Evolutionary conservation across 2,888 invertebrate genomes (phyloP), one percentile per base, ranked within the genome.

Genomic region (Xestoiulus laeticollis): DNA sequence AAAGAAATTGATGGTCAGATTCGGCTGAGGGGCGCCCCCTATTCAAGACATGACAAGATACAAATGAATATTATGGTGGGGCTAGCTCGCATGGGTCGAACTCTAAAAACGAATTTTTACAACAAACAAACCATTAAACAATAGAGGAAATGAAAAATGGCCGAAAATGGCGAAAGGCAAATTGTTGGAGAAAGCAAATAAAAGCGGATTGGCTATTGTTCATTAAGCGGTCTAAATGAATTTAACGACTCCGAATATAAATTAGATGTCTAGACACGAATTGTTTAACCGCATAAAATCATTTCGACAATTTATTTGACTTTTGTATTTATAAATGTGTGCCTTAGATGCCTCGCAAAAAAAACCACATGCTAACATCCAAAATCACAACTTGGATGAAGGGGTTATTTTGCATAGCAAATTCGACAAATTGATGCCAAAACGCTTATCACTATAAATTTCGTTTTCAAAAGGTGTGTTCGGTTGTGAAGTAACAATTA

Each of bases 231-330:
- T 32, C 78, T n/a, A 78, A 78, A 78, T 78, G 78, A 78, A 78
- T 78, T 78, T 78, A 78, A 78, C 30, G 78, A 78, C 78, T 78
- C 78, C 78, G 78, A 78, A 78, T 78, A 78, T 78, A 78, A 78
- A 78, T 78, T 78, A 78, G 78, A 30, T 14, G 78, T 78, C 78
- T 78, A 78, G 78, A 78, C 78, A 78, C 5, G 30, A 78, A 30
- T 32, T 78, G 78, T 78, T 78, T 78, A 30, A 78, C 30, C 30
- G 16, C 14, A 12, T 68, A 32, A 78, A 78, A 78, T 30, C 30
- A 78, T 78, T 32, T 78, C 78, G 78, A 78, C 78, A 78, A 78
- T 78, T 30, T 78, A 30, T 78, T 4, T 26, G 12, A 78, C 78
- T 78, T 32, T 78, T 78, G 30, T 16, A 16, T 30, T 78, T 26